These are phyloP conservation scores for Theonella swinhoei DNA, from an alignment of 37 sponge, comb jelly and placozoan genomes.

Conservation along the genomic window DNA sequence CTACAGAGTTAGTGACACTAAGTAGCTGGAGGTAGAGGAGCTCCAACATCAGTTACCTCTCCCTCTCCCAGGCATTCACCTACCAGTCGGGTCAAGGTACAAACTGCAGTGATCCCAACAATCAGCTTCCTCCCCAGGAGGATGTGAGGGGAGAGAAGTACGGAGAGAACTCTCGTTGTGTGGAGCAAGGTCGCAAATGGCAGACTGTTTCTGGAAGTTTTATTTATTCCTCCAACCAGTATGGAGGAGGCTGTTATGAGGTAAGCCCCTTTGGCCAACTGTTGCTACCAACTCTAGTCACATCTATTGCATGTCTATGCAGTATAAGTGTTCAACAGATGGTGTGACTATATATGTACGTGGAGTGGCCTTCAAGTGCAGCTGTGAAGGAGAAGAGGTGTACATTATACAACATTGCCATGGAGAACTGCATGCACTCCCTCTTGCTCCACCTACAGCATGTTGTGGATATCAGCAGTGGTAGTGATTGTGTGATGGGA, in stretches of 20 bases:
- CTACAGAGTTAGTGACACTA: slow-evolving; percentile 30
- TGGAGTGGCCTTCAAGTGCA: slow-evolving; percentile 20
- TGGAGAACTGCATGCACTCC: neutral
- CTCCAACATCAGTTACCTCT: too few species aligned
- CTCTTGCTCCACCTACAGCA: slow-evolving; percentile 14
- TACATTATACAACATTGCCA: neutral
- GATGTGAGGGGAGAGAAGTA: slow-evolving; percentile 50
- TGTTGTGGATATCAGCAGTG: neutral
- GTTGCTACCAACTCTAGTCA: too few species aligned
- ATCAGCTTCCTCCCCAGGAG: neutral
- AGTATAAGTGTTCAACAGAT: slow-evolving; percentile 40
- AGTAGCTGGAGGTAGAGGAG: too few species aligned
- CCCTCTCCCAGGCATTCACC: neutral
- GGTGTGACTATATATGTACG: slow-evolving; percentile 30
- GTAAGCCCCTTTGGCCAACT: too few species aligned
- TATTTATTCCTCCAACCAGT: neutral
- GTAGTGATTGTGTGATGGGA: slow-evolving; percentile 24
- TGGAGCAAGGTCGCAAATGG: slow-evolving; percentile 41
- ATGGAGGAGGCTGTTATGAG: slow-evolving; percentile 74
- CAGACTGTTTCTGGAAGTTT: slow-evolving; percentile 1
- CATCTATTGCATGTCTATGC: neutral
- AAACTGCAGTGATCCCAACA: slow-evolving; percentile 15
- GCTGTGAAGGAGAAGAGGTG: slow-evolving; percentile 57
- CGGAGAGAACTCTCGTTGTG: slow-evolving; percentile 45
- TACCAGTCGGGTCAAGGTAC: neutral